Percentiles rank a stretch among this genome's conserved stretches.
phyloP scores from a whole-genome alignment of 2,888 invertebrate genomes.

The Brenthis hecate region DNA sequence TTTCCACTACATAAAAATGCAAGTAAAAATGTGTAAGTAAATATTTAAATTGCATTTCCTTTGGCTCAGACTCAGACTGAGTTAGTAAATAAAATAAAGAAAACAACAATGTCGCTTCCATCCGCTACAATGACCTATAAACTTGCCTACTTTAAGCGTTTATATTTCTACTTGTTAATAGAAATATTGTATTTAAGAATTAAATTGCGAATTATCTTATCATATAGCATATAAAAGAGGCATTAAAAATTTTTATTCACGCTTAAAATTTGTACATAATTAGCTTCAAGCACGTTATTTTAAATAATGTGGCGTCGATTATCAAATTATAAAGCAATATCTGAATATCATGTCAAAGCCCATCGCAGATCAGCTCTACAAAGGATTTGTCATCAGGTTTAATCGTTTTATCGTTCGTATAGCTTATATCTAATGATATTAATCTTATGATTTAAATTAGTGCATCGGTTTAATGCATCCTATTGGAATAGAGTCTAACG shows the following conservation, averaged over 20 bases:
- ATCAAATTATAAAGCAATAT: constrained; percentile 29
- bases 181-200: constrained; percentile 28
- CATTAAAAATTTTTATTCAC: neutral
- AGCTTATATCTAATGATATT: constrained; percentile 33
- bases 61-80: constrained; percentile 14
- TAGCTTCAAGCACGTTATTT: neutral
- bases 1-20: constrained; percentile 13
- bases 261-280: neutral
- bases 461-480: constrained; percentile 23
- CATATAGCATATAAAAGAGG: constrained; percentile 2
- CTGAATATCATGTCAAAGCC: constrained; percentile 26
- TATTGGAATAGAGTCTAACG: constrained; percentile 19
- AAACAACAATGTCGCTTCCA: constrained; percentile 31
- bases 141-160: constrained; percentile 21
- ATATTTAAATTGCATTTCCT: constrained; percentile 25
- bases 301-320: constrained; percentile 11
- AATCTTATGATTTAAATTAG: constrained; percentile 27
- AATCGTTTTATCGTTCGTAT: constrained; percentile 26
- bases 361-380: constrained; percentile 23
- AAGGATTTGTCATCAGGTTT: constrained; percentile 34
- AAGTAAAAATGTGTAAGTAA: constrained; percentile 20
- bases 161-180: constrained; percentile 26
- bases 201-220: constrained; percentile 17
- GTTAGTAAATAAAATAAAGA: constrained; percentile 32
- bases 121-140: constrained; percentile 30